Base-by-base conservation (phyloP, 2,797 vertebrate genomes). In the Catharus ustulatus region DNA sequence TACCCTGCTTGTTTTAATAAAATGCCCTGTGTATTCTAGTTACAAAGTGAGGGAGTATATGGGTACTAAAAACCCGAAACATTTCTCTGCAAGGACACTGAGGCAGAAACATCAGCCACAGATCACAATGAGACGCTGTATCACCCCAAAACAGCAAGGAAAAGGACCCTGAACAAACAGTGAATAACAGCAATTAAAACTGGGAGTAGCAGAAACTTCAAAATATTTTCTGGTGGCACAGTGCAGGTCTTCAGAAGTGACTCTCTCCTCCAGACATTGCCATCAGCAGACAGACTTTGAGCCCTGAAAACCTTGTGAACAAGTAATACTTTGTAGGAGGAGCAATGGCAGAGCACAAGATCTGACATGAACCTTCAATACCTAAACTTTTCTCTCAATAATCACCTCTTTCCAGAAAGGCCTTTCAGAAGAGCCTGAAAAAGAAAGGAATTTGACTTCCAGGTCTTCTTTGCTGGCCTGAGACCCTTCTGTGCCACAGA, bases 11-110 rank as follows among this genome's bases (percentile, higher is more conserved):
- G 16, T 63, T 87, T 34, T 29, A 72, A 64, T 61, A 46, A 84
- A 95, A 89, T 85, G 45, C 46, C n/a, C 16, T 4, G 3, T 68
- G 45, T 78, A 52, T 76, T 90, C 91, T 52, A 84, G 49, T 90
- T 84, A 64, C 1, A 75, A 90, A 75, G n/a, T 20, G 22, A 89
- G n/a, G 42, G 76, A 91, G 49, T 15, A 42, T 6, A 57, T 3
- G 13, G 57, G 15, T 45, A 45, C 59, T 57, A 61, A 89, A 88
- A 82, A 5, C 5, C 23, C 45, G 27, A 34, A 89, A 18, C 7
- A 12, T 21, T 80, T 76, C 55, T 52, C 26, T 14, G 10, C 10
- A 57, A 59, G 49, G 11, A 69, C 30, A 72, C 19, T 5, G 30
- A 84, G 63, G 43, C 15, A 19, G 62, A 78, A 92, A 58, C 8